phyloP scores from a whole-genome alignment of 2,888 invertebrate genomes.

The Dermolepida albohirtum region DNA sequence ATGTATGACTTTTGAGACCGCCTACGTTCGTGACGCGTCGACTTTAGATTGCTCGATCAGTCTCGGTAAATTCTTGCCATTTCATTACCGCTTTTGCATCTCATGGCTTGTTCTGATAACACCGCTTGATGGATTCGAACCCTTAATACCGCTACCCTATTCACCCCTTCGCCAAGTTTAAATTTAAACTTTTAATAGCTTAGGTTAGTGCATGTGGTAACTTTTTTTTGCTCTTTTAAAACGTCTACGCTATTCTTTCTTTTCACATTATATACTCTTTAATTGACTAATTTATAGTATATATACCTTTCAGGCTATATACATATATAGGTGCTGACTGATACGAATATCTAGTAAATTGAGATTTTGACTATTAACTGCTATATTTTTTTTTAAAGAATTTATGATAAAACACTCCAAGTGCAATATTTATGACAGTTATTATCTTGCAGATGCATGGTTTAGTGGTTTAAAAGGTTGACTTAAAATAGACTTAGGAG shows the following conservation, averaged over 20 bases:
- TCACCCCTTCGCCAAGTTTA: conserved; percentile 45
- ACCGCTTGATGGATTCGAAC: conserved; percentile 55
- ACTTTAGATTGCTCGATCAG: conserved; percentile 56
- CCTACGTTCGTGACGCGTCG: conserved; percentile 48
- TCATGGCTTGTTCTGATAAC: conserved; percentile 50
- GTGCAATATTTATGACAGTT: conserved; percentile 26
- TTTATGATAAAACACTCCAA: no score
- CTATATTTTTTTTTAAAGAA: no score
- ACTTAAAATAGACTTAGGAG: no score
- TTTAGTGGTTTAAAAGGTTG: no score
- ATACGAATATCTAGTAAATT: conserved; percentile 23
- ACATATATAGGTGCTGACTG: conserved; percentile 18
- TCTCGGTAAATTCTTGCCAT: conserved; percentile 56
- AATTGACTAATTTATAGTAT: conserved; percentile 26
- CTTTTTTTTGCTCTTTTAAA: conserved; percentile 27
- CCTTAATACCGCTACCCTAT: conserved; percentile 37
- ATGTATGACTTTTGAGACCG: conserved; percentile 51
- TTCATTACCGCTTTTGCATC: conserved; percentile 55
- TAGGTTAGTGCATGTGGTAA: conserved; percentile 48
- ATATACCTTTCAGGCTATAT: conserved; percentile 4
- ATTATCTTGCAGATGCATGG: neutral
- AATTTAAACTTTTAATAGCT: conserved; percentile 55
- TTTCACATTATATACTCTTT: conserved; percentile 30
- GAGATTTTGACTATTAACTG: neutral
- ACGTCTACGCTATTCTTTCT: conserved; percentile 25